A percentile compares a stretch with the other conserved stretches of the same genome.
These are phyloP conservation scores for Percopsis omiscomaycus DNA, from an alignment of 2,797 vertebrate genomes.

Conservation along the genomic window DNA sequence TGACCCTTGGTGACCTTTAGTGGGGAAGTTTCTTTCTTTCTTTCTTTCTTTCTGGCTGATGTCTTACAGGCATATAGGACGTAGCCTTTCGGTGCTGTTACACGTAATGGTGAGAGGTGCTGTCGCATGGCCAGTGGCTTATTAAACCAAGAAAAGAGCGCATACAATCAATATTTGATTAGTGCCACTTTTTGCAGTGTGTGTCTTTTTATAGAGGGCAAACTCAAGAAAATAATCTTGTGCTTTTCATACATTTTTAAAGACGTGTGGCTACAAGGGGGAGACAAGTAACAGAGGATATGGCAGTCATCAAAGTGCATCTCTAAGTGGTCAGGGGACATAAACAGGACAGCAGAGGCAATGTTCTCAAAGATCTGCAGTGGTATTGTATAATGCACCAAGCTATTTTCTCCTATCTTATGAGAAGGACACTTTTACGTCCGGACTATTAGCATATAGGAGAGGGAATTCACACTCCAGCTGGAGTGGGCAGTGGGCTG, in stretches of 20 bases:
- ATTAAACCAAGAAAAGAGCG: constrained; percentile 54
- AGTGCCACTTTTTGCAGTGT: constrained; percentile 49
- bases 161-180: constrained; percentile 75
- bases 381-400: constrained; percentile 22
- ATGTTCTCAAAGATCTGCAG: constrained; percentile 28
- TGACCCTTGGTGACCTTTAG: constrained; percentile 61
- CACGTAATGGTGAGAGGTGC: constrained; percentile 9
- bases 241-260: constrained; percentile 70
- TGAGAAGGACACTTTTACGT: constrained; percentile 54
- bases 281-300: constrained; percentile 29
- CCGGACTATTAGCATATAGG: constrained; percentile 71
- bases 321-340: constrained; percentile 57
- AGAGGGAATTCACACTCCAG: constrained; percentile 73
- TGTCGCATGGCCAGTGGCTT: constrained; percentile 47
- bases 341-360: constrained; percentile 58
- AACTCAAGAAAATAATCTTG: constrained; percentile 50
- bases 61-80: constrained; percentile 21
- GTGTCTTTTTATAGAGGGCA: constrained; percentile 27
- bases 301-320: constrained; percentile 71
- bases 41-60: constrained; percentile 33
- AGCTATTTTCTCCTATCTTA: constrained; percentile 47
- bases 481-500: constrained; percentile 66
- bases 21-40: constrained; percentile 7
- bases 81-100: constrained; percentile 22
- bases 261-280: constrained; percentile 17